Base-by-base conservation (phyloP, 2,113 vertebrate species). In the Phocoena sinus region DNA sequence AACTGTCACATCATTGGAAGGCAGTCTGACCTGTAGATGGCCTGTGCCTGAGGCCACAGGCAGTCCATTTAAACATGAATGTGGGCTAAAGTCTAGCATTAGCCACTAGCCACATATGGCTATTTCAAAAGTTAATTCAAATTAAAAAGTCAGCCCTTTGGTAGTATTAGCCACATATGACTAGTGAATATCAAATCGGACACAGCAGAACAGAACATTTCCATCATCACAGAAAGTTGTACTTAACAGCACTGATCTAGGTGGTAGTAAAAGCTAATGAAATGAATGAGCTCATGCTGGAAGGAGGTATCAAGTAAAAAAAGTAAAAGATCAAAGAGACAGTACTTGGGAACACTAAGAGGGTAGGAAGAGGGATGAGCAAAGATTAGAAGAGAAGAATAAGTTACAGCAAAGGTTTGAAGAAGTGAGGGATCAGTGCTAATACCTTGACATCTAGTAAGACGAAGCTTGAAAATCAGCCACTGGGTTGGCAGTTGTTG, bases 81-180 rank as follows among this genome's bases (percentile, higher is more conserved):
- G 17, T 33, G 63, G 33, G 44, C 82, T 56, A 58, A 47, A 33
- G 28, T 88, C 79, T 25, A 9, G 44, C 73, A 80, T 14, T 60
- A 92, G 60, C 63, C 70, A 65, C 12, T 41, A 79, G 76, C 44
- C 38, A 94, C 56, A 89, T 15, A 33, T 14, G 14, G 65, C 47
- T 44, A 89, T 25, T 88, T 85, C 77, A 80, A n/a, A 71, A 91
- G 73, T 74, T 63, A 92, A 88, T 77, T 94, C 62, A 71, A 92
- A 60, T 84, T 77, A 56, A 74, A 18, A 25, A 89, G 71, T 44
- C 23, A 93, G 90, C 33, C 53, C 36, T 65, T 74, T 68, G 68
- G 53, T 60, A 88, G 26, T n/a, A 77, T 67, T 81, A 81, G 26
- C 74, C 26, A 92, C 71, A 25, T 44, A 28, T 21, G 38, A 50